Conservation (phyloP, 2,113 vertebrate species). For the Himantopus leucocephalus region DNA sequence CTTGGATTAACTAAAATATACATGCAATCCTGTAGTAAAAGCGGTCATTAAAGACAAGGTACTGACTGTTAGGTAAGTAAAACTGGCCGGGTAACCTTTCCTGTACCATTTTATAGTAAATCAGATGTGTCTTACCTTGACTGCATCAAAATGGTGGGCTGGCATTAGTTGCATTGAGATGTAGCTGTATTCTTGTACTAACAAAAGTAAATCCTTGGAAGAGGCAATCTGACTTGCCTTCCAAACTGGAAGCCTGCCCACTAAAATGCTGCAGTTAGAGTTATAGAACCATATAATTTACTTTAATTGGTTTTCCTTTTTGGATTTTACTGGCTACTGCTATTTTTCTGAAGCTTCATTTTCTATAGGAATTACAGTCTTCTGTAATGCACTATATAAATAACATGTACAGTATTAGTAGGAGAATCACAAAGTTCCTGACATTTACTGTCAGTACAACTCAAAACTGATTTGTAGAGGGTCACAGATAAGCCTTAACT, state of each 20-base stretch:
- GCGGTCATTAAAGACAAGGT: background rate
- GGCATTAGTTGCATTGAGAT: background rate
- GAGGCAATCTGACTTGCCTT: background rate
- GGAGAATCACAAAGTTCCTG: background rate
- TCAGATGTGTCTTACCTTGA: background rate
- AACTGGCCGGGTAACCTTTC: background rate
- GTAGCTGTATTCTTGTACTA: background rate
- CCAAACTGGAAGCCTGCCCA: background rate
- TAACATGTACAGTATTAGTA: background rate
- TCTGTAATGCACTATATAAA: background rate
- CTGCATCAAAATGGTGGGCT: background rate
- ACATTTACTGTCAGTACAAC: background rate
- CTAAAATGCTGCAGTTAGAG: background rate
- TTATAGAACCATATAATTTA: background rate
- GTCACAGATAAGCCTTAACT: background rate
- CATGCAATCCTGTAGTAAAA: background rate
- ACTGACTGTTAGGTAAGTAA: background rate
- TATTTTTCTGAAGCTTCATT: background rate
- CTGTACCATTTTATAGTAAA: background rate
- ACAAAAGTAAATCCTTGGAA: background rate
- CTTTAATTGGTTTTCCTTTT: constrained; percentile 9
- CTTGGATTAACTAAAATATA: background rate
- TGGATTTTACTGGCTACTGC: background rate
- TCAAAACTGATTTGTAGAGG: background rate
- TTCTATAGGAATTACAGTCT: background rate